phyloP scores from a whole-genome alignment of 2,888 invertebrate species.

The Chorisops tibialis region DNA sequence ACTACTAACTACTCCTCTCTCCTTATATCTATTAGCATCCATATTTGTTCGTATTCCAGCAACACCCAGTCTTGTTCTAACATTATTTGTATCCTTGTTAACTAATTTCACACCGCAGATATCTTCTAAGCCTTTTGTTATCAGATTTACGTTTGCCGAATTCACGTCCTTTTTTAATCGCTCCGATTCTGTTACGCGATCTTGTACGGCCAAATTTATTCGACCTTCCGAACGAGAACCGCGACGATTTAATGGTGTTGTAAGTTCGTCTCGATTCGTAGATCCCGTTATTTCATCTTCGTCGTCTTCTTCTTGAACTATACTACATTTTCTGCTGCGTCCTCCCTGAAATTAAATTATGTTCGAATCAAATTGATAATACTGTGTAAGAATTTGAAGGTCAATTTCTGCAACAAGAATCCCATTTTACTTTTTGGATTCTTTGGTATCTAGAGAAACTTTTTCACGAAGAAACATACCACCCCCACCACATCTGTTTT shows the following conservation, averaged over 20 bases:
- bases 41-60: conserved; percentile 14
- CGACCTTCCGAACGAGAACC: conserved; percentile 80
- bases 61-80: conserved; percentile 33
- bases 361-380: conserved; percentile 7
- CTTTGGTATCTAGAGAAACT: too few relatives aligned
- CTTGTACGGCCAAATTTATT: conserved; percentile 67
- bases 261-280: conserved; percentile 57
- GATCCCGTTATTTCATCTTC: conserved; percentile 62
- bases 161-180: conserved; percentile 59
- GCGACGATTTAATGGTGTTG: conserved; percentile 58
- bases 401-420: too few relatives aligned
- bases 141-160: not conserved
- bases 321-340: conserved; percentile 82
- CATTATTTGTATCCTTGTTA: conserved; percentile 32
- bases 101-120: conserved; percentile 33
- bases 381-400: too few relatives aligned
- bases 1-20: not conserved
- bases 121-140: conserved; percentile 12
- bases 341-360: conserved; percentile 46
- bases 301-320: conserved; percentile 89
- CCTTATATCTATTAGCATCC: conserved; percentile 18
- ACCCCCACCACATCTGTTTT: too few relatives aligned
- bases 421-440: too few relatives aligned
- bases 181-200: conserved; percentile 58
- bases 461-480: too few relatives aligned